A percentile compares a stretch with the other conserved stretches of the same genome.
Evolutionary conservation across 2,888 invertebrate genomes (phyloP).

Genomic region (Euzetes globulus): DNA sequence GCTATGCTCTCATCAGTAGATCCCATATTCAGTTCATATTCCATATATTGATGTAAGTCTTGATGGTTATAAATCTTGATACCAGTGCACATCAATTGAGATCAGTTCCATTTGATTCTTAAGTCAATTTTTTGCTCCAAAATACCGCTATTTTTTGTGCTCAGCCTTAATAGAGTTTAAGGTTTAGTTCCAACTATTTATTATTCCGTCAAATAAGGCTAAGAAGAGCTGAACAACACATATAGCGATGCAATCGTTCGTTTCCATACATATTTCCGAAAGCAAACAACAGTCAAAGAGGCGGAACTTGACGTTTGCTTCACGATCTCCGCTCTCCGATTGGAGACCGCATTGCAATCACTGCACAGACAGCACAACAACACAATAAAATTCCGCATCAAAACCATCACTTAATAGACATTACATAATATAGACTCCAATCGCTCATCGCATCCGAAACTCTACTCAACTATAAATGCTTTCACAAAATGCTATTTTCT

Average conservation of each 20-base stretch:
- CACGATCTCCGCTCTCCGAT: conserved; percentile 16
- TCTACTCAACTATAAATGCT: neutral
- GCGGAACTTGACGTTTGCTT: conserved; percentile 25
- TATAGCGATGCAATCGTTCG: conserved; percentile 12
- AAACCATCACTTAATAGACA: conserved; percentile 7
- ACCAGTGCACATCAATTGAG: neutral
- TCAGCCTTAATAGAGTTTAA: neutral
- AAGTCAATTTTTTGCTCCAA: neutral
- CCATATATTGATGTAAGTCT: conserved; percentile 12
- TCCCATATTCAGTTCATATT: neutral
- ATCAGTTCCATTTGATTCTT: neutral
- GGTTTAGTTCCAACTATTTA: conserved; percentile 15
- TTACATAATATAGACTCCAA: neutral
- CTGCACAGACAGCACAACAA: neutral
- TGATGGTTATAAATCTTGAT: conserved; percentile 16
- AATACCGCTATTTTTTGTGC: conserved; percentile 3
- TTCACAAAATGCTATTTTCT: neutral
- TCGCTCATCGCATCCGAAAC: neutral
- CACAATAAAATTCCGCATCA: conserved; percentile 2
- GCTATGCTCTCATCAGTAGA: conserved; percentile 5
- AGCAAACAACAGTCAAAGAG: conserved; percentile 26
- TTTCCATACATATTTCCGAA: conserved; percentile 24
- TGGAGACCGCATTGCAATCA: conserved; percentile 3
- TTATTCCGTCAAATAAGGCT: conserved; percentile 15
- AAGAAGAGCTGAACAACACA: conserved; percentile 20